These are phyloP conservation scores for Vanessa tameamea DNA, from an alignment of 1,140 invertebrate species.

Conservation along the genomic window DNA sequence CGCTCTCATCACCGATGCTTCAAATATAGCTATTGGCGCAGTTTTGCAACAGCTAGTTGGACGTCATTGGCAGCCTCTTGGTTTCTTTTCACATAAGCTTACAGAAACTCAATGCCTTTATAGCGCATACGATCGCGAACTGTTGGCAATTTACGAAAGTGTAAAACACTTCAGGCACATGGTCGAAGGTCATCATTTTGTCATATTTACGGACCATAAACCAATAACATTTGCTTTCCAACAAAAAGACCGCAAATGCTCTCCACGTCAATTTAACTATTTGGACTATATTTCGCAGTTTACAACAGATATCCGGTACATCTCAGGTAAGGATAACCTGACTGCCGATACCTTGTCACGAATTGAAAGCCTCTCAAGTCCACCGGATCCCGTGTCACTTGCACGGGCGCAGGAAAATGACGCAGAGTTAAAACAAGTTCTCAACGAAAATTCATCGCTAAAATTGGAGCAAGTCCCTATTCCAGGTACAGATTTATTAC, in stretches of 20 bases:
- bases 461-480: no score
- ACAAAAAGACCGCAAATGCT: not conserved
- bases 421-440: no score
- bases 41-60: conserved; percentile 9
- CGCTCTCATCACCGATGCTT: conserved; percentile 10
- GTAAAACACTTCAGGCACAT: not conserved
- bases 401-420: no score
- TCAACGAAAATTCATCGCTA: no score
- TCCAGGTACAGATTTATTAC: no score
- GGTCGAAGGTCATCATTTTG: not conserved
- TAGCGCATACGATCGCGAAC: not conserved
- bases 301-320: not conserved
- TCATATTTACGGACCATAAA: not conserved
- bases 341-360: no score
- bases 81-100: no score
- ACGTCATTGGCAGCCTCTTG: no score
- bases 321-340: not conserved
- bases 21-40: conserved; percentile 9
- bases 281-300: not conserved
- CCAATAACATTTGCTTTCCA: not conserved
- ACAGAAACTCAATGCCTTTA: no score
- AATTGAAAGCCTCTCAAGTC: no score
- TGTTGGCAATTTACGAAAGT: not conserved
- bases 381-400: no score
- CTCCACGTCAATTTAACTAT: not conserved